Percentiles rank a stretch among this genome's conserved stretches.
Conservation (phyloP, 2,888 invertebrate species). For the Euproctis similis region DNA sequence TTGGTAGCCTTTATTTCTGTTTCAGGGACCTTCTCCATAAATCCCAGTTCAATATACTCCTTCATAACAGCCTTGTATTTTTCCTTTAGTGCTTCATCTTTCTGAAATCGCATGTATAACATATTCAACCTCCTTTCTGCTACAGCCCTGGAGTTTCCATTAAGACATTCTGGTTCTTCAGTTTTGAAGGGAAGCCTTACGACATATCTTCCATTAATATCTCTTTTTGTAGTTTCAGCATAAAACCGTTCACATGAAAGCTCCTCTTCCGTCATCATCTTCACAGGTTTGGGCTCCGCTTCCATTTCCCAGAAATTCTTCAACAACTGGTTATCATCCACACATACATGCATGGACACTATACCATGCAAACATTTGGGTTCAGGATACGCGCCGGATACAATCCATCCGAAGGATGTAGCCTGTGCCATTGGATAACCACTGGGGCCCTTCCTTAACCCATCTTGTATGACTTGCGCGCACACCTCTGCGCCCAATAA, state of each 20-base stretch:
- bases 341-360: too few relatives aligned
- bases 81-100: slow-evolving; percentile 6
- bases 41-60: slow-evolving; percentile 15
- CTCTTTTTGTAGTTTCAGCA: slow-evolving; percentile 12
- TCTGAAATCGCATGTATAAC: slow-evolving; percentile 14
- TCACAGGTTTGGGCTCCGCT: background rate
- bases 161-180: slow-evolving; percentile 3
- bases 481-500: slow-evolving; percentile 2
- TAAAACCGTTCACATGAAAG: slow-evolving; percentile 13
- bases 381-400: slow-evolving; percentile 18
- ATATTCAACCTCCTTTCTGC: slow-evolving; percentile 11
- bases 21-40: slow-evolving; percentile 18
- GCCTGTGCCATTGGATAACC: slow-evolving; percentile 17
- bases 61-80: slow-evolving; percentile 15
- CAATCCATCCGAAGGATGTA: slow-evolving; percentile 20
- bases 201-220: slow-evolving; percentile 14
- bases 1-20: slow-evolving; percentile 9
- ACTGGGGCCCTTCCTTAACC: slow-evolving; percentile 15
- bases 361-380: too few relatives aligned
- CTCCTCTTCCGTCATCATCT: slow-evolving; percentile 9
- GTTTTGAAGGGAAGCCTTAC: slow-evolving; percentile 16
- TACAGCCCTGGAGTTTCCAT: slow-evolving; percentile 13
- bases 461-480: background rate
- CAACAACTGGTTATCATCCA: background rate
- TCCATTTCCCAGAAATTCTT: slow-evolving; percentile 13